Percentiles rank a stretch among this genome's conserved stretches.
phyloP scores from a whole-genome alignment of 2,888 invertebrate species.

The Globia sparganii region DNA sequence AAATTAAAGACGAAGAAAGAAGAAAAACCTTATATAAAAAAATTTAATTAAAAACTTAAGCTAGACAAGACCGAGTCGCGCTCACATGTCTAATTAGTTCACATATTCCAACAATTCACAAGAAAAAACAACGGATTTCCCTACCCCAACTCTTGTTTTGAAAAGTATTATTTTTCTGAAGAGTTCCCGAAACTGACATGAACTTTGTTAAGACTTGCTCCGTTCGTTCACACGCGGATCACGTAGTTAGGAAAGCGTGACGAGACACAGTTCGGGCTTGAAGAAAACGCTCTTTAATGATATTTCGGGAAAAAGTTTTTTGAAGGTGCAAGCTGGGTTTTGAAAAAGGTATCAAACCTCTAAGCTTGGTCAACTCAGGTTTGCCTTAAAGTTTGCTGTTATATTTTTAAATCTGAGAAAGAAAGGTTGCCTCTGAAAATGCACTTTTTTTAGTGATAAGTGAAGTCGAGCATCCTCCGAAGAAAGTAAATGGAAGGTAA shows the following conservation, averaged over 20 bases:
- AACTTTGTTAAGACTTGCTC: constrained; percentile 17
- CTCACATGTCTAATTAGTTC: neutral
- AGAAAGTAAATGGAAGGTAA: neutral
- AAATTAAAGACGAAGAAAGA: neutral
- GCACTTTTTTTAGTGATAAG: neutral
- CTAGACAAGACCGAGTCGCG: neutral
- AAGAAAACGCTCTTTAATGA: constrained; percentile 26
- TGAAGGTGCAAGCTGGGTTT: neutral
- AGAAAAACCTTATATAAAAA: neutral
- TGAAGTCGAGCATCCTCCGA: neutral
- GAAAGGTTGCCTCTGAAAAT: neutral
- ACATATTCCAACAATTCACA: neutral
- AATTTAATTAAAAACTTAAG: neutral
- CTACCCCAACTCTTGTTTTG: neutral
- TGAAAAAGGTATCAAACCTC: neutral
- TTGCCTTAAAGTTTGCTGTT: neutral
- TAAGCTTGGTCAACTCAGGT: no score
- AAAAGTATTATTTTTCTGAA: constrained; percentile 4
- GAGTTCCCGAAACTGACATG: neutral
- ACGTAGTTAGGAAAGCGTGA: constrained; percentile 32
- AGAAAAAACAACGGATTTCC: neutral
- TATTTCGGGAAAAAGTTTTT: constrained; percentile 18
- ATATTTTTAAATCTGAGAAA: neutral
- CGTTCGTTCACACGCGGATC: constrained; percentile 26
- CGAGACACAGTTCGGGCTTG: constrained; percentile 26